Conservation (phyloP, 2,113 vertebrate species). For the Sciurus niger region DNA sequence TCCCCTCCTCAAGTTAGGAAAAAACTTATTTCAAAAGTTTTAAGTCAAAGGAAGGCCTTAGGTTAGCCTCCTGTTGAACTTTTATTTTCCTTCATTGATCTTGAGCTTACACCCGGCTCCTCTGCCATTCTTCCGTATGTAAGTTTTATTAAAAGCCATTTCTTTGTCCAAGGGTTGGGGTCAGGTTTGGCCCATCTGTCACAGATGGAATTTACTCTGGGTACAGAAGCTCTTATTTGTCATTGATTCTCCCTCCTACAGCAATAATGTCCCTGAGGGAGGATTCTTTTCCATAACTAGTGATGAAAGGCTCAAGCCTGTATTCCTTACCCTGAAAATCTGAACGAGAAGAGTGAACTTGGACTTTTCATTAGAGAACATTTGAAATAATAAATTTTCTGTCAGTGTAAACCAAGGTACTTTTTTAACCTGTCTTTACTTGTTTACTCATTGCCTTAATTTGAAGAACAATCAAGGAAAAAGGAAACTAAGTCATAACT, state of each 20-base stretch:
- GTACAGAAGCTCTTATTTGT: conserved; percentile 48
- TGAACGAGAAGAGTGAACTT: not conserved
- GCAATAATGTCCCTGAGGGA: conserved; percentile 46
- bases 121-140: not conserved
- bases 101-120: not conserved
- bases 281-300: conserved; percentile 35
- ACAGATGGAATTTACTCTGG: conserved; percentile 42
- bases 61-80: not conserved
- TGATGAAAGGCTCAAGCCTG: not conserved
- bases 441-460: not conserved
- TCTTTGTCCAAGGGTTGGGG: not conserved
- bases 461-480: not conserved
- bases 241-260: not conserved
- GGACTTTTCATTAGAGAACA: conserved; percentile 35
- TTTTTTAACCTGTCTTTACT: not conserved
- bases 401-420: not conserved
- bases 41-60: not conserved
- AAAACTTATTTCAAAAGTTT: conserved; percentile 4
- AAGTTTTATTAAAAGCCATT: conserved; percentile 13
- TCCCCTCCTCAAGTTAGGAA: not conserved
- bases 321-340: not conserved
- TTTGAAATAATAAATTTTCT: conserved; percentile 18
- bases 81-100: conserved; percentile 10
- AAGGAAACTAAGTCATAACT: not conserved
- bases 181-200: not conserved